Evolutionary conservation across 2,113 vertebrate species (phyloP).

Genomic region (Rhizomys pruinosus): DNA sequence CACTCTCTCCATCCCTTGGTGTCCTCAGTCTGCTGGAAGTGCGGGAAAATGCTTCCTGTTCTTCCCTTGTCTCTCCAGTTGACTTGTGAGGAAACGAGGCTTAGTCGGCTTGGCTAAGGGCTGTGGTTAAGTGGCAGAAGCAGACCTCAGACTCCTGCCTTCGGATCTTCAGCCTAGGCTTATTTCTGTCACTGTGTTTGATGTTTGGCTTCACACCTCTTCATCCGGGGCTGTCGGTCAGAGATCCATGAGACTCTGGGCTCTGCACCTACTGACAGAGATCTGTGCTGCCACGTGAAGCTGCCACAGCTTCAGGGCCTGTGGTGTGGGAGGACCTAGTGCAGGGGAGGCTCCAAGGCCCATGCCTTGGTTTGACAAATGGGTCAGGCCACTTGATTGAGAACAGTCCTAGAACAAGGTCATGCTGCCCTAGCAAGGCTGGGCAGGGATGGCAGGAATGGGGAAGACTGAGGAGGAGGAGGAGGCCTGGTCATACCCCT

Average conservation of each 20-base stretch:
- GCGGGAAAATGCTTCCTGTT: too few species aligned
- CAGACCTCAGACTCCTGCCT: background rate
- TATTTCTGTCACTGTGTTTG: background rate
- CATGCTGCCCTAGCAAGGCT: slow-evolving; percentile 36
- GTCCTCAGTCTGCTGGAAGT: background rate
- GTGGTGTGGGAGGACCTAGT: slow-evolving; percentile 80
- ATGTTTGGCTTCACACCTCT: background rate
- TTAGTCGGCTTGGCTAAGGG: background rate
- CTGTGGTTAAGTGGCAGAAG: background rate
- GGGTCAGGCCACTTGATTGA: slow-evolving; percentile 86
- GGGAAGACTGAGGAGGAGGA: slow-evolving; percentile 68
- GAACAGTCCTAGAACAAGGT: slow-evolving; percentile 72
- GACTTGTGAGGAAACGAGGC: background rate
- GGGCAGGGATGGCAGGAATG: slow-evolving; percentile 75
- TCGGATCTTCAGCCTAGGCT: background rate
- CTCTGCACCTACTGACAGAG: background rate
- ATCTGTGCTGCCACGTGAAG: too few species aligned
- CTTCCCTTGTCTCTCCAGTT: background rate
- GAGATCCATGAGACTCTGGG: background rate
- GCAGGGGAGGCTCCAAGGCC: slow-evolving; percentile 75
- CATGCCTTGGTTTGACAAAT: slow-evolving; percentile 87
- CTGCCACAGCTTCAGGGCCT: background rate
- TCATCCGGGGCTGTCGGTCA: background rate
- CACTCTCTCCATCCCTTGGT: accelerated
- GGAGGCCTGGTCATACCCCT: slow-evolving; percentile 34